Base-by-base conservation (phyloP, 2,113 vertebrate species). In the Holacanthus passer region DNA sequence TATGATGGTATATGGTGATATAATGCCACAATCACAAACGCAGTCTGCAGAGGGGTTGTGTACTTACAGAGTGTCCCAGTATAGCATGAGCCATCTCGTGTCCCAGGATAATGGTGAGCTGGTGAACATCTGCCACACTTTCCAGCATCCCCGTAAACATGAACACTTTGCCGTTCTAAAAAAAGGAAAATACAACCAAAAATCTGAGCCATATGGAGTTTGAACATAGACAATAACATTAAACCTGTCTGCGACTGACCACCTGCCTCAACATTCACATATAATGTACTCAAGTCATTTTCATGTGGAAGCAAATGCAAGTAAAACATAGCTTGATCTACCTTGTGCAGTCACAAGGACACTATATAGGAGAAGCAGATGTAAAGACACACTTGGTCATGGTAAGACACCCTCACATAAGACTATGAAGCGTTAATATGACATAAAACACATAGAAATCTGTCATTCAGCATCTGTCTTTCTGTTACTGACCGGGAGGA, bases 41-140 rank as follows among this genome's bases (percentile, higher is more conserved):
- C 19, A 35, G 19, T 17, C 20, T 27, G 1, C 9, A 41, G 66
- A 22, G 1, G n/a, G 7, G 22, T 20, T 22, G 35, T 50, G 77
- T 71, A 96, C 97, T 97, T 94, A 99, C 98, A 6, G 96, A 94
- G 32, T 99, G 98, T 74, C 95, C 96, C 65, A 99, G 92, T 22
- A 99, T 64, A 22, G 96, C 97, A 0, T 99, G 98, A 83, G 98
- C 97, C 91, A 99, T 97, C 93, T 99, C 98, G 64, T 99, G 98
- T 73, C 96, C 97, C 85, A 99, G 88, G 89, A 99, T 94, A 77
- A 98, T 93, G 68, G 95, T 92, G 9, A 99, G 96, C 87, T 99
- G 97, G 92, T 99, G 95, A 62, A 93, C 55, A 83, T 99, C 97
- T 45, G 94, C 91, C 70, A 98, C 95, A 1, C 93, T 93, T 1